Percentiles rank a stretch among this genome's conserved stretches.
phyloP scores from a whole-genome alignment of 2,797 vertebrate species.

The Podarcis lilfordi region DNA sequence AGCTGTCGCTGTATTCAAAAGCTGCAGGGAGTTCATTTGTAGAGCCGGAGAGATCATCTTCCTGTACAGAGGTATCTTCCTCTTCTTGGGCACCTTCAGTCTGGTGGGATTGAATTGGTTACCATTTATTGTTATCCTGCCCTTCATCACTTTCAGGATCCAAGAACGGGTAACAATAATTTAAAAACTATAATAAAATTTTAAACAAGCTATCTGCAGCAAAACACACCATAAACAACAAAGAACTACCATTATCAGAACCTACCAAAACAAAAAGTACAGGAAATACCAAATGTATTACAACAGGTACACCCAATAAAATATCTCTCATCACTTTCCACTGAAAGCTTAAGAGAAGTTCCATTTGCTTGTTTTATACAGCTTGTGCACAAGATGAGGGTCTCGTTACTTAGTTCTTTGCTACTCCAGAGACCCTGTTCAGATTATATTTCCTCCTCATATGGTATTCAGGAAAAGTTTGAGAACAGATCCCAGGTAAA shows the following conservation, averaged over 20 bases:
- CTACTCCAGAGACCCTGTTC: background rate
- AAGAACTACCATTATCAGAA: too few relatives aligned
- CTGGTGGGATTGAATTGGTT: slow-evolving; percentile 71
- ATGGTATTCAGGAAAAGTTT: background rate
- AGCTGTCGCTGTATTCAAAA: slow-evolving; percentile 84
- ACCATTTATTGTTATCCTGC: background rate
- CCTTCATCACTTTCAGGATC: too few relatives aligned
- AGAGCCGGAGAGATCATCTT: slow-evolving; percentile 86
- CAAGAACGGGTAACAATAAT: too few relatives aligned
- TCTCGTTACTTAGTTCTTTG: background rate
- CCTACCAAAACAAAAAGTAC: too few relatives aligned
- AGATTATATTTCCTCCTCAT: background rate
- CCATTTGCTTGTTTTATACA: background rate
- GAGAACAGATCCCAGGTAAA: background rate
- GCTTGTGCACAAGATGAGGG: background rate
- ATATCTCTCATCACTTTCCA: too few relatives aligned
- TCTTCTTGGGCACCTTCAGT: slow-evolving; percentile 81
- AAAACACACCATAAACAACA: too few relatives aligned
- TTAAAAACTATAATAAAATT: too few relatives aligned
- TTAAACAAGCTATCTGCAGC: too few relatives aligned
- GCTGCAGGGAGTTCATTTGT: slow-evolving; percentile 85
- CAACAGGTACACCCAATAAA: too few relatives aligned
- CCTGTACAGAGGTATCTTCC: slow-evolving; percentile 81
- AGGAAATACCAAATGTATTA: too few relatives aligned
- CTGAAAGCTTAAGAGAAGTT: background rate